These are phyloP conservation scores for Ceryle rudis DNA, from an alignment of 2,797 vertebrate genomes.

Conservation along the genomic window DNA sequence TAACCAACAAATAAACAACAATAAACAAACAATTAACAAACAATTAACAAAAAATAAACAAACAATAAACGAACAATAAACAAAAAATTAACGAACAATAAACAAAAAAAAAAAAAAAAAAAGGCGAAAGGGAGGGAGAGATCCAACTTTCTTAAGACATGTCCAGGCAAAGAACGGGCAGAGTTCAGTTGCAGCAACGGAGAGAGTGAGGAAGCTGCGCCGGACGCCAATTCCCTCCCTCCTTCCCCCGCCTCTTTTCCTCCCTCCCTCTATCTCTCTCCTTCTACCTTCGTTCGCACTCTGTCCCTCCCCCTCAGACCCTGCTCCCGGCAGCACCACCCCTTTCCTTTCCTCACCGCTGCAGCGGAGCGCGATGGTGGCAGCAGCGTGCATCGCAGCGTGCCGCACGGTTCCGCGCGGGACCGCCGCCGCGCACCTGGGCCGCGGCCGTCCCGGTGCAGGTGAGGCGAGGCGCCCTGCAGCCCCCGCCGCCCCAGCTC, in stretches of 20 bases:
- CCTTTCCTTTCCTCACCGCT: background rate
- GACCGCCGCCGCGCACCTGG: background rate
- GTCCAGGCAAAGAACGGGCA: conserved; percentile 72
- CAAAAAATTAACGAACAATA: too few species aligned
- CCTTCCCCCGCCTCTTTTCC: background rate
- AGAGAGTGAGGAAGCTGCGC: conserved; percentile 8
- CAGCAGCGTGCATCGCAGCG: background rate
- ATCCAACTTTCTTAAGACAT: conserved; percentile 77
- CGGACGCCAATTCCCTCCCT: conserved; percentile 3
- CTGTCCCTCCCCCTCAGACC: conserved; percentile 45
- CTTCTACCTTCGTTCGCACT: conserved; percentile 29
- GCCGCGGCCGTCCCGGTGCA: background rate
- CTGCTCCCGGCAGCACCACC: conserved; percentile 38
- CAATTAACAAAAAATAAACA: too few species aligned
- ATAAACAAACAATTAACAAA: too few species aligned
- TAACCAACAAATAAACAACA: too few species aligned
- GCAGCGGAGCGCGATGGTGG: background rate
- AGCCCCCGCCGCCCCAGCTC: background rate
- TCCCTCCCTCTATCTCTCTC: background rate
- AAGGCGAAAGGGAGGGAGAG: background rate
- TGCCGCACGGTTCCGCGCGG: background rate
- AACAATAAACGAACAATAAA: too few species aligned
- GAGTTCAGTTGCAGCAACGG: conserved; percentile 67
- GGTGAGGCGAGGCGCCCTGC: background rate
- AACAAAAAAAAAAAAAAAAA: fast-evolving